Evolutionary conservation across 1,140 invertebrate species (phyloP), one percentile per base, ranked within the genome.

Genomic region (Anoplolepis gracilipes): DNA sequence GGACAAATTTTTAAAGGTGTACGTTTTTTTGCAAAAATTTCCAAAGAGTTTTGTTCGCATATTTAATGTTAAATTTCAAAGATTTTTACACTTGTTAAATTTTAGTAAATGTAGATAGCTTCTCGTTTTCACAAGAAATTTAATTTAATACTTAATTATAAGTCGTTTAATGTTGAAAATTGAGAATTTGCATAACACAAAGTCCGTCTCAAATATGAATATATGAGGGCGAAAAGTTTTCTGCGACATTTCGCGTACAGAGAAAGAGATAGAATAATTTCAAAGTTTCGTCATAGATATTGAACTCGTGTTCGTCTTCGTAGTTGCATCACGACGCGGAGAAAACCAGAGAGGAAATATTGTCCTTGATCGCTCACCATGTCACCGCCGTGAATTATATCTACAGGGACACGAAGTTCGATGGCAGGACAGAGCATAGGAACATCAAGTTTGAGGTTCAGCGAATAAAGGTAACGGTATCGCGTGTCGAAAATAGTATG

Each of bases 361-460:
- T 99, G 77, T 99, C 98, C 0, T 95, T 99, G 81, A 99, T 99
- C 94, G 98, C 99, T 55, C 99, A 99, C 94, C 99, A 99, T 94
- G 99, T 99, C 64, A 99, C 99, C 91, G 99, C 99, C 76, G 98
- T 99, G 88, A 99, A 99, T 96, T 98, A 98, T 93, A 99, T 99
- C 93, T 99, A 99, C 95, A 96, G 98, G 89, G 97, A 98, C 94
- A 99, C 99, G 49, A 97, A 97, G 93, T 99, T 99, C 95, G 97
- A 98, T 94, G 98, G 98, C 33, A 96, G 97, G 89, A 96, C 96
- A 82, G 97, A 98, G 91, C 98, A 99, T 95, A 96, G 97, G 76
- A 99, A 99, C 91, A 98, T 99, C 90, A 98, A 99, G 95, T 99
- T 99, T 96, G 98, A 99, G 96, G 99, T 99, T 78, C 99, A 99